Evolutionary conservation across 2,113 vertebrate genomes (phyloP).

Genomic region (Prionailurus bengalensis): DNA sequence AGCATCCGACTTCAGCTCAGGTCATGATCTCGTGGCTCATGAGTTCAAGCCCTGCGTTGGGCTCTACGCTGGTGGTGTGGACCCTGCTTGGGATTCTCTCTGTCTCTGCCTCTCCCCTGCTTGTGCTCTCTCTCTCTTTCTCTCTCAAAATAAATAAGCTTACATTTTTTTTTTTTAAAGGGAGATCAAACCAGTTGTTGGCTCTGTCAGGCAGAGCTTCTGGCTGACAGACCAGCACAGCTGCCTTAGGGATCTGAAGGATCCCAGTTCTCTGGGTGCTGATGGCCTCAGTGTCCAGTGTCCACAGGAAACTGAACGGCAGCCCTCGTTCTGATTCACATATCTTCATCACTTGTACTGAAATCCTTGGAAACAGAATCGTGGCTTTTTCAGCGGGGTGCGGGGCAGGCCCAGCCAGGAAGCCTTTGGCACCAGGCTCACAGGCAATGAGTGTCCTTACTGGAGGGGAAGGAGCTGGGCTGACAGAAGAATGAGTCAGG

Average conservation of each 20-base stretch:
- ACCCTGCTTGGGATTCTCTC: too few species aligned
- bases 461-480: accelerated
- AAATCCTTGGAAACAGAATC: not conserved
- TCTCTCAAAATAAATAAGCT: too few species aligned
- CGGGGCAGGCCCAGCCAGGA: not conserved
- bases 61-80: too few species aligned
- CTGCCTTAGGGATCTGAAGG: not conserved
- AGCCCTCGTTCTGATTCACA: not conserved
- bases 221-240: not conserved
- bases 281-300: not conserved
- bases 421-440: not conserved
- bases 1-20: too few species aligned
- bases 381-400: not conserved
- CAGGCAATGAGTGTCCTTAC: not conserved
- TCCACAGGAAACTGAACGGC: not conserved
- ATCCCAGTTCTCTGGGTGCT: not conserved
- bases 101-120: too few species aligned
- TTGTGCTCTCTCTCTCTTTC: too few species aligned
- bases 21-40: too few species aligned
- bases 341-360: not conserved
- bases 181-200: not conserved
- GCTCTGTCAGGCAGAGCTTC: not conserved
- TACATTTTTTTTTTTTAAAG: not conserved
- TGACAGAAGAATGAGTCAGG: not conserved
- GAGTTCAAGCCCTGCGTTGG: too few species aligned